These are phyloP conservation scores for Lepisosteus osseus DNA, from an alignment of 2,113 vertebrate genomes.

Conservation along the genomic window DNA sequence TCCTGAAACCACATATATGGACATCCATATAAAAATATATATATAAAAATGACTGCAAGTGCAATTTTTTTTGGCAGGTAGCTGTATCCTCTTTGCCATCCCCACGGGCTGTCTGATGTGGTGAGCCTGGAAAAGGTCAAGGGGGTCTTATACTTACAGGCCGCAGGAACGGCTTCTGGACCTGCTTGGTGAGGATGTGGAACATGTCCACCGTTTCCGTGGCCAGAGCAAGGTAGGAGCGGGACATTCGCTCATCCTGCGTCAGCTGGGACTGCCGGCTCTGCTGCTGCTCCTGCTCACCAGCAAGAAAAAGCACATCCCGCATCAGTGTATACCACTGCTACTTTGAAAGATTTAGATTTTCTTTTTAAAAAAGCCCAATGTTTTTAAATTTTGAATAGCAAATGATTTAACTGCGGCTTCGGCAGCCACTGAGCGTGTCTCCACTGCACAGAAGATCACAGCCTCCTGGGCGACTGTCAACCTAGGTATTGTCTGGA, in stretches of 20 bases:
- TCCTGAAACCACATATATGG: no score
- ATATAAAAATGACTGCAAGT: no score
- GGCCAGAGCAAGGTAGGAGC: constrained; percentile 93
- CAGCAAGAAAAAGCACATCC: neutral
- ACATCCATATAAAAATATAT: no score
- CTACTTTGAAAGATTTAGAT: neutral
- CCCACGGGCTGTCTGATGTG: no score
- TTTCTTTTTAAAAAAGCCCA: neutral
- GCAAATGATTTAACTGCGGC: no score
- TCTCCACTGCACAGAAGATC: no score
- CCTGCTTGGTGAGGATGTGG: constrained; percentile 98
- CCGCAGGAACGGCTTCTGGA: constrained; percentile 97
- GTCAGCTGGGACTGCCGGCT: constrained; percentile 92
- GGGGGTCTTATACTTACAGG: constrained; percentile 75
- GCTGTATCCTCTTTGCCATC: no score
- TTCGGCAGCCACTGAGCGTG: no score
- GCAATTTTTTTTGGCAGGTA: no score
- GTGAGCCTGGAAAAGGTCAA: no score
- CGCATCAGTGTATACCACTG: neutral
- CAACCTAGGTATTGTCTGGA: no score
- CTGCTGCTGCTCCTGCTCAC: constrained; percentile 90
- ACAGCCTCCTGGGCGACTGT: no score
- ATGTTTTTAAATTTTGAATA: neutral
- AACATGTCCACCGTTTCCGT: constrained; percentile 99
- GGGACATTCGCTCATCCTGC: constrained; percentile 94